A percentile compares a stretch with the other conserved stretches of the same genome.
Evolutionary conservation across 2,113 vertebrate genomes (phyloP).

Genomic region (Morone saxatilis): DNA sequence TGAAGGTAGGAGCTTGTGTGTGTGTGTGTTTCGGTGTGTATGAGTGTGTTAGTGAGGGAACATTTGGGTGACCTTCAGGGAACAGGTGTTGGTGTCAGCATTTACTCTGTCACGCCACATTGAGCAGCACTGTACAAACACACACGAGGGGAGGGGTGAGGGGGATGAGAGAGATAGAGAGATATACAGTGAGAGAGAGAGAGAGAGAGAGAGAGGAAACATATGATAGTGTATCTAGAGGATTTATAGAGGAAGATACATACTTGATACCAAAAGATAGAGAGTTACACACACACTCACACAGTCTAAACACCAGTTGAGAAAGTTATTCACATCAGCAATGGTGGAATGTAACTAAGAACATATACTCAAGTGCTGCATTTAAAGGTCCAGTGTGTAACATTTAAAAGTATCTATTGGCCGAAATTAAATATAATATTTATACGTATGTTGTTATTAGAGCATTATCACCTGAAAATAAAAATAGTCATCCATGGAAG

Average conservation of each 20-base stretch:
- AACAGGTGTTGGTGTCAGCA: constrained; percentile 78
- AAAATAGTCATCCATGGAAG: too few relatives aligned
- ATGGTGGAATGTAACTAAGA: background rate
- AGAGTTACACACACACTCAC: background rate
- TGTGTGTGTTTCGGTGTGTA: constrained; percentile 22
- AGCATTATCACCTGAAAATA: too few relatives aligned
- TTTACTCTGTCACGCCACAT: constrained; percentile 75
- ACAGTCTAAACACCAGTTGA: background rate
- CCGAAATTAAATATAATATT: too few relatives aligned
- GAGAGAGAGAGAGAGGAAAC: constrained; percentile 1
- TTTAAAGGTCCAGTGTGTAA: too few relatives aligned
- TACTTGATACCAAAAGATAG: constrained; percentile 20
- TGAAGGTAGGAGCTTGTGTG: constrained; percentile 4
- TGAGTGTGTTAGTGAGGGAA: constrained; percentile 26
- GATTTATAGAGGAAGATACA: constrained; percentile 40
- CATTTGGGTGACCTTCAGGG: constrained; percentile 74
- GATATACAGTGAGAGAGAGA: background rate
- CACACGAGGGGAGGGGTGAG: constrained; percentile 26
- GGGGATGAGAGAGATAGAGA: background rate
- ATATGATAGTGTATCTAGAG: constrained; percentile 37
- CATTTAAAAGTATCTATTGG: too few relatives aligned
- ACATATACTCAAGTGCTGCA: background rate
- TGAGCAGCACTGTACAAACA: constrained; percentile 74
- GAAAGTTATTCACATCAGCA: background rate
- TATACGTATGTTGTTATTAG: too few relatives aligned